These are phyloP conservation scores for Nemurella pictetii DNA, from an alignment of 2,888 invertebrate genomes.

Conservation along the genomic window DNA sequence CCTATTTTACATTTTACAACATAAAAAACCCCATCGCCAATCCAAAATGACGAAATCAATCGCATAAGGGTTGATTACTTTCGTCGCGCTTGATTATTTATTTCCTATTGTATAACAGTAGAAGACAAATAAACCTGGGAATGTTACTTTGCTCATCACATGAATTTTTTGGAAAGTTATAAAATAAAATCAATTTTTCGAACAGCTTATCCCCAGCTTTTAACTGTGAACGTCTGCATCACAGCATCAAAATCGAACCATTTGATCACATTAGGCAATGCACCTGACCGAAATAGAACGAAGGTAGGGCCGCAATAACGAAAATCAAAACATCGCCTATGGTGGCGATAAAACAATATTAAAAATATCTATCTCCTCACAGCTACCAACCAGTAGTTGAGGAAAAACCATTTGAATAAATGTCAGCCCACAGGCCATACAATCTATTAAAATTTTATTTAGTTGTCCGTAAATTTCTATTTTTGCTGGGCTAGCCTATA, in stretches of 20 bases:
- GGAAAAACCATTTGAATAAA: not conserved
- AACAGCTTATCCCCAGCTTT: too few relatives aligned
- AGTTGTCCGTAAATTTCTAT: not conserved
- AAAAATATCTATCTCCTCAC: not conserved
- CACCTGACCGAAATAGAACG: not conserved
- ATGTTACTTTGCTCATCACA: too few relatives aligned
- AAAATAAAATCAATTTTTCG: too few relatives aligned
- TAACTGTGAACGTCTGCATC: not conserved
- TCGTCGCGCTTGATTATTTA: too few relatives aligned
- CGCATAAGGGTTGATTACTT: too few relatives aligned
- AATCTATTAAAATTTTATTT: not conserved
- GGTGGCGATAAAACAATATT: not conserved
- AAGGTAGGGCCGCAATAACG: not conserved
- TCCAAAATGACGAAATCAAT: too few relatives aligned
- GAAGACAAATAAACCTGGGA: too few relatives aligned
- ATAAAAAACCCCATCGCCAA: too few relatives aligned
- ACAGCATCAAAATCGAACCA: not conserved
- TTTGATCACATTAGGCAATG: not conserved
- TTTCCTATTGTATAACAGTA: too few relatives aligned
- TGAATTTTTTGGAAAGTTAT: too few relatives aligned
- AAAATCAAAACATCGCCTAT: not conserved
- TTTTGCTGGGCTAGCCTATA: not conserved
- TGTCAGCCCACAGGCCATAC: not conserved
- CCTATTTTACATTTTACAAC: too few relatives aligned
- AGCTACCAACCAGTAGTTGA: not conserved